phyloP scores from a whole-genome alignment of 53 echinoderm and acorn worm species.

The Holothuria leucospilota region DNA sequence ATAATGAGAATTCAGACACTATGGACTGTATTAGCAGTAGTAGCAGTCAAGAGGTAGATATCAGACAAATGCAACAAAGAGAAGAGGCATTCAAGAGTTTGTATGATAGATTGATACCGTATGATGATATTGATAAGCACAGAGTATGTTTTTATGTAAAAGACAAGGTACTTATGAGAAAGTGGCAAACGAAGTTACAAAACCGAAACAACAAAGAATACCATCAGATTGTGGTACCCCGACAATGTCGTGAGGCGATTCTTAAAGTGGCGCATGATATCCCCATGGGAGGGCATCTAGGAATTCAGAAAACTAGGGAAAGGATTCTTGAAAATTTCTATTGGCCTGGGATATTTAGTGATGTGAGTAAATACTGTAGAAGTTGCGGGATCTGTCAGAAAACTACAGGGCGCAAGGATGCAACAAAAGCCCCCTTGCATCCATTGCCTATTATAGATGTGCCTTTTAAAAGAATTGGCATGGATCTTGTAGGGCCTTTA shows the following conservation, averaged over 20 bases:
- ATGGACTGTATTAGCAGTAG: background rate
- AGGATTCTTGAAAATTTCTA: constrained; percentile 1
- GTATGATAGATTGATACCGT: background rate
- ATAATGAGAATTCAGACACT: background rate
- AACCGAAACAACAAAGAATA: background rate
- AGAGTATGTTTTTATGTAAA: background rate
- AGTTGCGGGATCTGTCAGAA: background rate
- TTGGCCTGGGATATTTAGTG: background rate
- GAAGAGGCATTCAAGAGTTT: background rate
- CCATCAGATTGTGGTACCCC: background rate
- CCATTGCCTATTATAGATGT: constrained; percentile 48
- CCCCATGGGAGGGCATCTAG: background rate
- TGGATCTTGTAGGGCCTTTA: constrained; percentile 62
- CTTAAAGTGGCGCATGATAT: background rate
- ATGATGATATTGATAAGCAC: background rate
- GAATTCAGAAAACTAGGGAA: background rate
- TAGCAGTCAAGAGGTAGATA: background rate
- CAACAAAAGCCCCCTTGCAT: constrained; percentile 19
- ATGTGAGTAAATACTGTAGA: background rate
- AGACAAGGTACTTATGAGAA: background rate
- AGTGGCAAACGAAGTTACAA: background rate
- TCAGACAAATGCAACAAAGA: background rate
- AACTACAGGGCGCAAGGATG: background rate
- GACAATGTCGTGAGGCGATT: background rate
- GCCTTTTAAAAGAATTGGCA: constrained; percentile 57